A percentile compares a stretch with the other conserved stretches of the same genome.
These are phyloP conservation scores for Torymus auratus DNA, from an alignment of 2,888 invertebrate genomes.

Conservation along the genomic window DNA sequence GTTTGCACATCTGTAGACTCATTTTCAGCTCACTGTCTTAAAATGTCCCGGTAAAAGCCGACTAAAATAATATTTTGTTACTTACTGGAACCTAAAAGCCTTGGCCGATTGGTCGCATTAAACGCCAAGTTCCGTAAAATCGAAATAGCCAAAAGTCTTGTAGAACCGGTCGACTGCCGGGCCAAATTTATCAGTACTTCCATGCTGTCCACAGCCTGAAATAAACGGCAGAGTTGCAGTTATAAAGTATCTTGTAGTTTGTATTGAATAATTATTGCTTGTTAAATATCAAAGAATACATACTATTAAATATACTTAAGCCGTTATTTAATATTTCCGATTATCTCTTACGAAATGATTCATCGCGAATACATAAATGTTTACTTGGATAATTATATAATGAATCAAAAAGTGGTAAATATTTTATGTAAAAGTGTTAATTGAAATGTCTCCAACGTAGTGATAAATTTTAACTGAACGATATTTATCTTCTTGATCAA, in stretches of 20 bases:
- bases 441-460: not conserved
- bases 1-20: too few species aligned
- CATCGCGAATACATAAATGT: not conserved
- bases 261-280: too few species aligned
- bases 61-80: constrained; percentile 17
- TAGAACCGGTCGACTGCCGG: constrained; percentile 66
- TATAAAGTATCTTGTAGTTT: too few species aligned
- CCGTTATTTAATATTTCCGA: not conserved
- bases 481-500: not conserved
- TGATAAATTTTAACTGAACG: not conserved
- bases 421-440: constrained; percentile 6
- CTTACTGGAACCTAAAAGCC: constrained; percentile 78
- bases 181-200: constrained; percentile 73
- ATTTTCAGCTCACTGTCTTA: too few species aligned
- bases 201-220: constrained; percentile 70
- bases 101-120: constrained; percentile 78
- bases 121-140: constrained; percentile 80
- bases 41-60: not conserved
- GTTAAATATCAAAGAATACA: too few species aligned
- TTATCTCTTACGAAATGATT: not conserved
- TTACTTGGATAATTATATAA: not conserved
- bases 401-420: not conserved
- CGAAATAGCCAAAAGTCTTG: constrained; percentile 75
- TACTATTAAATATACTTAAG: too few species aligned
- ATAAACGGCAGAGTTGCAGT: constrained; percentile 4